These are phyloP conservation scores for Leptopilina drosophilae DNA, from an alignment of 2,888 invertebrate genomes.

Conservation along the genomic window DNA sequence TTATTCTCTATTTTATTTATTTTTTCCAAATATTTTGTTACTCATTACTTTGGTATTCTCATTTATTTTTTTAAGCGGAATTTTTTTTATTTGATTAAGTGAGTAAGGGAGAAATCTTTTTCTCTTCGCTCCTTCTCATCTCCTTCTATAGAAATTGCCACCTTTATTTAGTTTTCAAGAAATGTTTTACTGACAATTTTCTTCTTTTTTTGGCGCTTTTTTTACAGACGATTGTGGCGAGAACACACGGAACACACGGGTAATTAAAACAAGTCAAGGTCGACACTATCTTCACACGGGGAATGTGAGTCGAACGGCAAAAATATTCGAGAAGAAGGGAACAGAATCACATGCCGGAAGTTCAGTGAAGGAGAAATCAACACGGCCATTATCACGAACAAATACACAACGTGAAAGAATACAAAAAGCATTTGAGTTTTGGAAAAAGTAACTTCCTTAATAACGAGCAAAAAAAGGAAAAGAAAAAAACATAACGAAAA, in stretches of 20 bases:
- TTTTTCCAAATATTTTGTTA: too few relatives aligned
- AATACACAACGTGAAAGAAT: constrained; percentile 71
- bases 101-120: background rate
- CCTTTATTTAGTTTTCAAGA: background rate
- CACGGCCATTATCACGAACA: constrained; percentile 45
- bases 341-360: constrained; percentile 46
- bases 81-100: too few relatives aligned
- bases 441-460: constrained; percentile 73
- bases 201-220: constrained; percentile 2
- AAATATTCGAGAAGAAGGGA: constrained; percentile 71
- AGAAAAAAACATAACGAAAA: background rate
- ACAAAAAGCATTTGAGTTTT: constrained; percentile 77
- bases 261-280: constrained; percentile 57
- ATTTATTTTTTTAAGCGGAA: too few relatives aligned
- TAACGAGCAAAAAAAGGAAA: background rate
- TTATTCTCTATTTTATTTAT: too few relatives aligned
- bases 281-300: constrained; percentile 65
- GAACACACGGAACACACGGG: constrained; percentile 70
- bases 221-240: constrained; percentile 62
- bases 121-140: background rate
- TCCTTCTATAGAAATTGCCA: background rate
- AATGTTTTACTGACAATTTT: background rate
- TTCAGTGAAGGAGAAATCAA: constrained; percentile 38
- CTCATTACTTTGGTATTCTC: too few relatives aligned
- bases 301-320: constrained; percentile 74